Evolutionary conservation across 1,140 invertebrate species (phyloP), one percentile per base, ranked within the genome.

Genomic region (Sesamia nonagrioides): DNA sequence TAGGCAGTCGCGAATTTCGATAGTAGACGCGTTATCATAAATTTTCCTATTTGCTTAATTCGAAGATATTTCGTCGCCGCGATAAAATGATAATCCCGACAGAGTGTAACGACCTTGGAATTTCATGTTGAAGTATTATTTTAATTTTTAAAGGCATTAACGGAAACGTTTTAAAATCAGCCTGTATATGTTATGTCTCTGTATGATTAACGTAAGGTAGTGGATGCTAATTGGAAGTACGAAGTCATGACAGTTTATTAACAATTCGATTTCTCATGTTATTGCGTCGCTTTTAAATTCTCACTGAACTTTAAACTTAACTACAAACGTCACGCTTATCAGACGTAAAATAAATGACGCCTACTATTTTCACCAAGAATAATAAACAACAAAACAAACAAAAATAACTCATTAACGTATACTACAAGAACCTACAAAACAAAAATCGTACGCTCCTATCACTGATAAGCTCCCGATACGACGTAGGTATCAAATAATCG

Each of bases 61-160:
- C 33, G 18, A 61, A 18, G 40, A 40, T 21, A 75, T 50, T 75
- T 48, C 27, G 33, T 54, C 17, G 73, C 17, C 42, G 48, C 58
- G 58, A 75, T 75, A 75, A 63, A 75, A 61, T 35, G 40, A 63
- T 63, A 61, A 63, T 75, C 60, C 42, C 63, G 17, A 72, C 37
- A 17, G 45, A 61, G 40, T 74, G 42, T 58, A 33, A 58, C 18
- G 21, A 61, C 56, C 56, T 75, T 61, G 56, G 35, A 61, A 48
- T 75, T 35, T n/a, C 11, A 48, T 27, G 37, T 21, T 42, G 48
- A 48, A 27, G 21, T 33, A 48, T 50, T 69, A 50, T 48, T 68
- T 63, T 21, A 27, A 50, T 50, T 48, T 68, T 63, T 21, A 27
- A 50, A 50, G 18, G 42, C 13, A 50, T 50, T 27, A 21, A 40